These are phyloP conservation scores for Macrostomum lignano DNA, from an alignment of 1,140 invertebrate genomes.

Conservation along the genomic window DNA sequence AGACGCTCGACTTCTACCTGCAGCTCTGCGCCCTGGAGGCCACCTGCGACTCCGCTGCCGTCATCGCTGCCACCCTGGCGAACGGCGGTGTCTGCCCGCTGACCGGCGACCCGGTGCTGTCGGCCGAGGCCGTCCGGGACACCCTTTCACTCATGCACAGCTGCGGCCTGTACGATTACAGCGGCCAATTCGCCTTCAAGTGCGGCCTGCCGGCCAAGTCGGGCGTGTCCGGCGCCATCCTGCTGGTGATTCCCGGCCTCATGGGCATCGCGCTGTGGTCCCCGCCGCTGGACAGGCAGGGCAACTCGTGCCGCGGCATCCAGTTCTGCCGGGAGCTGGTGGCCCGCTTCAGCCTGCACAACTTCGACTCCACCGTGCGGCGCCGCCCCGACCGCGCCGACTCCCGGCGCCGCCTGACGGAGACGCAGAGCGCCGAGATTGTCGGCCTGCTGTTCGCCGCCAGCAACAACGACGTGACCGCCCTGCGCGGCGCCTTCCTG, in stretches of 20 bases:
- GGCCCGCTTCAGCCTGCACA: slow-evolving; percentile 68
- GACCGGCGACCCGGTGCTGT: slow-evolving; percentile 64
- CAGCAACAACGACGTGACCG: slow-evolving; percentile 63
- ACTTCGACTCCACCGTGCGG: slow-evolving; percentile 66
- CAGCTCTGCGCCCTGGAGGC: slow-evolving; percentile 81
- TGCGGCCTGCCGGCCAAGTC: slow-evolving; percentile 89
- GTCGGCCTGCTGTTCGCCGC: slow-evolving; percentile 74
- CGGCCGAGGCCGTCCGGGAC: slow-evolving; percentile 33
- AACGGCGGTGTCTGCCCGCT: slow-evolving; percentile 92
- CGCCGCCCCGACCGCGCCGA: slow-evolving; percentile 58
- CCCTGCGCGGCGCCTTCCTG: slow-evolving; percentile 49
- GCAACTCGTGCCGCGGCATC: slow-evolving; percentile 61
- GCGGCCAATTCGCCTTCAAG: slow-evolving; percentile 88
- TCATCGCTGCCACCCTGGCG: slow-evolving; percentile 73
- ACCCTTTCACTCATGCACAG: slow-evolving; percentile 57
- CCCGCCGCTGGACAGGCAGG: slow-evolving; percentile 54
- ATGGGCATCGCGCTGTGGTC: slow-evolving; percentile 50
- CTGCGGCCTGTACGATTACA: slow-evolving; percentile 86
- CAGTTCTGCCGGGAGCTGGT: slow-evolving; percentile 65
- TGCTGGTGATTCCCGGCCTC: slow-evolving; percentile 80
- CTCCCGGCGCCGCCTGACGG: slow-evolving; percentile 50
- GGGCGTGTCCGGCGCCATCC: slow-evolving; percentile 63
- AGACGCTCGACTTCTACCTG: slow-evolving; percentile 88
- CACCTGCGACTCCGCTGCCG: slow-evolving; percentile 60
- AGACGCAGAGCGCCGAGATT: slow-evolving; percentile 61